phyloP scores from a whole-genome alignment of 2,797 vertebrate genomes.

The Heliangelus exortis region DNA sequence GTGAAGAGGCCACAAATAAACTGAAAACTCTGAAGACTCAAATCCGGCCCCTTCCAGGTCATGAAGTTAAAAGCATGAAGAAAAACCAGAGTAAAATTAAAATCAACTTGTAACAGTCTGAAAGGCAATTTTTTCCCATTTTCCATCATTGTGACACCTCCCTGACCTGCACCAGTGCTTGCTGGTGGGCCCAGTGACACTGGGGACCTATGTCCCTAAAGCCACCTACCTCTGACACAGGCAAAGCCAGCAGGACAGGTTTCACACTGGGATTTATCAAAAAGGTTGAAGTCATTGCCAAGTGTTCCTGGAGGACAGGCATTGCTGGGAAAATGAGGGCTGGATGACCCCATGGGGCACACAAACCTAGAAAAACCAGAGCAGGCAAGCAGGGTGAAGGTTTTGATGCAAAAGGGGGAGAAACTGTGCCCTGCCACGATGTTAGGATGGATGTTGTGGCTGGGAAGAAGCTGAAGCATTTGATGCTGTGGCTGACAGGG shows the following conservation, averaged over 20 bases:
- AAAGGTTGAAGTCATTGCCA: conserved; percentile 80
- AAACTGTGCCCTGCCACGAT: neutral
- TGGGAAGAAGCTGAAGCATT: neutral
- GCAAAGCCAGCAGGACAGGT: conserved; percentile 82
- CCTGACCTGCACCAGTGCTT: neutral
- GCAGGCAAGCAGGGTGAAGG: neutral
- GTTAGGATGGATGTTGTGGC: neutral
- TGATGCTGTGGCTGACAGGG: neutral
- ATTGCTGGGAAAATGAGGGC: conserved; percentile 79
- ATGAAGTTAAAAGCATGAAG: neutral
- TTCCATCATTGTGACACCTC: rapidly evolving
- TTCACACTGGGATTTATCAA: conserved; percentile 88
- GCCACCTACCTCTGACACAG: conserved; percentile 83
- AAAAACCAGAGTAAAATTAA: neutral
- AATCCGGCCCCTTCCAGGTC: neutral
- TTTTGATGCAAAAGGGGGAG: too few relatives aligned
- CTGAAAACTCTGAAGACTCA: neutral
- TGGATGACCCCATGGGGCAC: conserved; percentile 85
- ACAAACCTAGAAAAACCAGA: conserved; percentile 30
- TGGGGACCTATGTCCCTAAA: neutral
- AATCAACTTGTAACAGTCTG: neutral
- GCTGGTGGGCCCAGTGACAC: neutral
- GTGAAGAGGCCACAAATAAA: neutral
- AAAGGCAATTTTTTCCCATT: neutral
- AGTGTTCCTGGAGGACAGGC: conserved; percentile 87